These are phyloP conservation scores for Zygogramma bicolorata DNA, from an alignment of 2,888 invertebrate genomes.

Conservation along the genomic window DNA sequence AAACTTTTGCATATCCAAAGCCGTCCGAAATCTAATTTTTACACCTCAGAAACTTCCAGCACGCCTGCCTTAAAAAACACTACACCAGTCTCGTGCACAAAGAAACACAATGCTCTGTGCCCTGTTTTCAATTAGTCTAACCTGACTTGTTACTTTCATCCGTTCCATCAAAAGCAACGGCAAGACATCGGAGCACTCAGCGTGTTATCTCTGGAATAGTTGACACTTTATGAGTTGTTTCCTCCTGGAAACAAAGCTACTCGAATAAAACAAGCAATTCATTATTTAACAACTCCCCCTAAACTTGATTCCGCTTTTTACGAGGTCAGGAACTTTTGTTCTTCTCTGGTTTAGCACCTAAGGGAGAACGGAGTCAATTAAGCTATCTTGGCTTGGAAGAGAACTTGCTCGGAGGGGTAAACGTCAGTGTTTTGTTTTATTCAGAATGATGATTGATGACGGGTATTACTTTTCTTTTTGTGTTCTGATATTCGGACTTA, in stretches of 20 bases:
- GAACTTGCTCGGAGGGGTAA: background rate
- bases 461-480: no score
- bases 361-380: background rate
- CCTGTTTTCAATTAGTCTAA: background rate
- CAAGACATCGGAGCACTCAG: background rate
- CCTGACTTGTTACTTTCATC: background rate
- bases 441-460: background rate
- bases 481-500: no score
- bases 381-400: background rate
- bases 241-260: background rate
- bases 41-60: no score
- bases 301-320: conserved; percentile 24
- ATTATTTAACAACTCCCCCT: conserved; percentile 9
- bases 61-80: background rate
- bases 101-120: background rate
- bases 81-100: background rate
- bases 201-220: conserved; percentile 16
- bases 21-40: no score
- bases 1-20: no score
- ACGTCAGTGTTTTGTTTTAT: background rate
- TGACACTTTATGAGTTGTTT: conserved; percentile 22
- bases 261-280: conserved; percentile 5
- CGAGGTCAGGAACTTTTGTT: conserved; percentile 20
- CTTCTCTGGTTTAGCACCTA: background rate
- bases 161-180: background rate